Evolutionary conservation across 2,888 invertebrate species (phyloP), one percentile per base, ranked within the genome.

Genomic region (Oegoconia quadripuncta): DNA sequence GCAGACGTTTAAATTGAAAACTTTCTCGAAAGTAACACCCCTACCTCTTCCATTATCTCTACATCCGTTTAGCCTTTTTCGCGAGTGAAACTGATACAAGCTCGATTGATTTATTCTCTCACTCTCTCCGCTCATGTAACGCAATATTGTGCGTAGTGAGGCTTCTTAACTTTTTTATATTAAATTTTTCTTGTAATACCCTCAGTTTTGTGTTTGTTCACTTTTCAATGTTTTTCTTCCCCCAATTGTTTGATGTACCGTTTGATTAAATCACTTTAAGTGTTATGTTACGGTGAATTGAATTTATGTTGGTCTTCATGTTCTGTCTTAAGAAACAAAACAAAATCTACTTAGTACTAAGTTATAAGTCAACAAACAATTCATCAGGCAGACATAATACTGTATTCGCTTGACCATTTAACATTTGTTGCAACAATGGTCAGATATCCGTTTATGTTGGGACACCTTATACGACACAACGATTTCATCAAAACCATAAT

Each of bases 11-110:
- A 17, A n/a, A n/a, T n/a, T n/a, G n/a, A n/a, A n/a, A n/a, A n/a
- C n/a, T n/a, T n/a, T n/a, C n/a, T n/a, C n/a, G n/a, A n/a, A n/a
- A n/a, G n/a, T n/a, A n/a, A n/a, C n/a, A n/a, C n/a, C 17, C 15
- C 14, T 12, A 27, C 31, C 47, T 27, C 42, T 37, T 50, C 51
- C 31, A 47, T n/a, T 8, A n/a, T 14, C 23, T 41, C 34, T 39
- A 38, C 29, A 42, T 39, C 25, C 3, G 14, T 44, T 51, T 58
- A 59, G 50, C 55, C 51, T 48, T 61, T 60, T 61, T 59, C 41
- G 53, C 48, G 50, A 57, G 56, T 68, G 76, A 66, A 77, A 77
- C 59, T 60, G 74, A 76, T 77, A 74, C 71, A 70, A 39, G 46
- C 39, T 43, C 48, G 39, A 55, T 27, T 34, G 33, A 33, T 33